Evolutionary conservation across 1,140 invertebrate genomes (phyloP).

Genomic region (Tribolium castaneum): DNA sequence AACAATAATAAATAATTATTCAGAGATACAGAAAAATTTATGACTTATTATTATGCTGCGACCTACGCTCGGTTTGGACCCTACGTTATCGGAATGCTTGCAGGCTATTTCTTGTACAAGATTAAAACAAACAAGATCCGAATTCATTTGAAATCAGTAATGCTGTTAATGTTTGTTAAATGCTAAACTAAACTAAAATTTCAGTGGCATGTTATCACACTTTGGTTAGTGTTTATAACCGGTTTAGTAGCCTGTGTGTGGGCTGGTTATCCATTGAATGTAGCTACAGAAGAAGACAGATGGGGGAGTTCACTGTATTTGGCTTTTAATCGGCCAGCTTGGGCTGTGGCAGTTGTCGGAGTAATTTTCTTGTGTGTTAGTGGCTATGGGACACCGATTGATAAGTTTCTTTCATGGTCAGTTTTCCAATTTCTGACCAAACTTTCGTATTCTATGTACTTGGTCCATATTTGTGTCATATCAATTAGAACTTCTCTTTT

Average conservation of each 20-base stretch:
- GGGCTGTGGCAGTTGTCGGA: neutral
- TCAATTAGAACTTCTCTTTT: neutral
- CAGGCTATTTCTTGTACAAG: slow-evolving; percentile 13
- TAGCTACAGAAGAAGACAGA: slow-evolving; percentile 8
- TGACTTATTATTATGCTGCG: slow-evolving; percentile 53
- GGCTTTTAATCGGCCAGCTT: neutral
- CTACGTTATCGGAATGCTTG: slow-evolving; percentile 67
- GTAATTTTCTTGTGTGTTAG: neutral
- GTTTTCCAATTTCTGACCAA: slow-evolving; percentile 12
- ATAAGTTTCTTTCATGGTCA: neutral
- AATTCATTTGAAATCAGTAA: neutral
- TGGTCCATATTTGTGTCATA: neutral
- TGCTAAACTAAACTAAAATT: neutral
- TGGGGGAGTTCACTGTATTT: neutral
- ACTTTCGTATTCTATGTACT: slow-evolving; percentile 17
- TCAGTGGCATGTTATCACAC: neutral
- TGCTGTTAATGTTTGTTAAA: neutral
- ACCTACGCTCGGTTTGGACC: slow-evolving; percentile 66
- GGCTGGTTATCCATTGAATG: neutral
- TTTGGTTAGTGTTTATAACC: slow-evolving; percentile 34
- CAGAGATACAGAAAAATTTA: neutral
- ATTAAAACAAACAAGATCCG: slow-evolving; percentile 7
- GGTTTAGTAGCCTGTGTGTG: slow-evolving; percentile 22
- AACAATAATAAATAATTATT: neutral
- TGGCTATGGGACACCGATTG: neutral